These are phyloP conservation scores for Coranthus polyacanthus DNA, from an alignment of 2,797 vertebrate genomes.

Conservation along the genomic window DNA sequence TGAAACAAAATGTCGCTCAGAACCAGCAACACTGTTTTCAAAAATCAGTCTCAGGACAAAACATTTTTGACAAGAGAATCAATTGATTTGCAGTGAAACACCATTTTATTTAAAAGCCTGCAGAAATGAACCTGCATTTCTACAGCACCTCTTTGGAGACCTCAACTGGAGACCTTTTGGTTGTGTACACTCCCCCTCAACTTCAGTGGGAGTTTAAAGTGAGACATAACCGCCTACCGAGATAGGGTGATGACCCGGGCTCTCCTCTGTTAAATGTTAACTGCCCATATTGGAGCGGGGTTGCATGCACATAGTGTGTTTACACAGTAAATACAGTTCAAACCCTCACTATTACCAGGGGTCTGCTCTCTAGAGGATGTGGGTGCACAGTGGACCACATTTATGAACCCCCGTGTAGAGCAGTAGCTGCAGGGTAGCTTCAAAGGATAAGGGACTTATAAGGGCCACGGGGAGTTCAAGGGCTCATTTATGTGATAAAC, in stretches of 20 bases:
- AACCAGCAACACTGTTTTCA: no score
- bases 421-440: background rate
- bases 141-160: background rate
- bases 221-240: background rate
- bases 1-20: no score
- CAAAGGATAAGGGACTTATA: background rate
- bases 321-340: constrained; percentile 55
- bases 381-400: constrained; percentile 15
- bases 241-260: constrained; percentile 16
- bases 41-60: no score
- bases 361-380: constrained; percentile 1
- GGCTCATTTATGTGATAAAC: constrained; percentile 16
- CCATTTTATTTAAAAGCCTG: background rate
- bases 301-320: constrained; percentile 36
- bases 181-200: background rate
- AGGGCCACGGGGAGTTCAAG: background rate
- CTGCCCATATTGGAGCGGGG: constrained; percentile 18
- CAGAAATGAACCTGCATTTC: background rate
- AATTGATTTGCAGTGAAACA: background rate
- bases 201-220: constrained; percentile 4
- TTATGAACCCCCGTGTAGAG: constrained; percentile 6
- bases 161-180: background rate
- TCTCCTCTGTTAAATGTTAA: constrained; percentile 69
- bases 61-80: background rate
- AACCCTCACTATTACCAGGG: constrained; percentile 26